Conservation (phyloP, 92 coral and sea anemone genomes). For the Porites cylindrica region DNA sequence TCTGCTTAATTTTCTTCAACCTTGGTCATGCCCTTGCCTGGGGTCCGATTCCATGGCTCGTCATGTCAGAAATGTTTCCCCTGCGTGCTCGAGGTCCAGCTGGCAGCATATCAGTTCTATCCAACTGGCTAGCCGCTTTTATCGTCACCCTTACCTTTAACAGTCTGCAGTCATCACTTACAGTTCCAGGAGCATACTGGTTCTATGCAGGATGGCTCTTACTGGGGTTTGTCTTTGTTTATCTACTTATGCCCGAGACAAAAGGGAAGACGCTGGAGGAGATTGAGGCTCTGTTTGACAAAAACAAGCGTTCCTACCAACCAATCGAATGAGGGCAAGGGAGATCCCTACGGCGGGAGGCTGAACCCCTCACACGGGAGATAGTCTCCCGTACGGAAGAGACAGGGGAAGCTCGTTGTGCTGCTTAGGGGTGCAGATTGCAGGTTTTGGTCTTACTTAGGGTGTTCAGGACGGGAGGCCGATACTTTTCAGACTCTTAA, state of each 20-base stretch:
- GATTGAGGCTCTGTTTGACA: constrained; percentile 81
- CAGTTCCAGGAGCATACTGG: constrained; percentile 84
- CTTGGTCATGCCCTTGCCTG: constrained; percentile 79
- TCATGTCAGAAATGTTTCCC: constrained; percentile 95
- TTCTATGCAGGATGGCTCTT: constrained; percentile 80
- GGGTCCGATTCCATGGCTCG: constrained; percentile 98
- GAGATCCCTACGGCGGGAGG: no score
- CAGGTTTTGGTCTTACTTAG: no score
- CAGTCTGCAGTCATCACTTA: constrained; percentile 52
- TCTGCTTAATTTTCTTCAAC: constrained; percentile 62
- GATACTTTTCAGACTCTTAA: no score
- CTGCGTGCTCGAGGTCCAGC: constrained; percentile 89
- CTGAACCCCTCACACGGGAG: no score
- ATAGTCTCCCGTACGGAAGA: no score
- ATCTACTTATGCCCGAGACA: constrained; percentile 85
- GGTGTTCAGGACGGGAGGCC: no score
- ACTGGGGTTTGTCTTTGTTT: constrained; percentile 79
- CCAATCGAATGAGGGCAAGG: constrained; percentile 5
- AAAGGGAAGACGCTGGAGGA: constrained; percentile 93
- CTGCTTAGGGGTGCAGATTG: no score
- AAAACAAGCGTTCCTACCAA: constrained; percentile 9
- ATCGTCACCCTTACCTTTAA: constrained; percentile 74
- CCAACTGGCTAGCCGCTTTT: constrained; percentile 78
- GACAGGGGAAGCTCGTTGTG: no score
- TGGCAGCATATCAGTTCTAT: constrained; percentile 78